Conservation (phyloP, 1,140 invertebrate genomes). For the Aradophagus sp. region DNA sequence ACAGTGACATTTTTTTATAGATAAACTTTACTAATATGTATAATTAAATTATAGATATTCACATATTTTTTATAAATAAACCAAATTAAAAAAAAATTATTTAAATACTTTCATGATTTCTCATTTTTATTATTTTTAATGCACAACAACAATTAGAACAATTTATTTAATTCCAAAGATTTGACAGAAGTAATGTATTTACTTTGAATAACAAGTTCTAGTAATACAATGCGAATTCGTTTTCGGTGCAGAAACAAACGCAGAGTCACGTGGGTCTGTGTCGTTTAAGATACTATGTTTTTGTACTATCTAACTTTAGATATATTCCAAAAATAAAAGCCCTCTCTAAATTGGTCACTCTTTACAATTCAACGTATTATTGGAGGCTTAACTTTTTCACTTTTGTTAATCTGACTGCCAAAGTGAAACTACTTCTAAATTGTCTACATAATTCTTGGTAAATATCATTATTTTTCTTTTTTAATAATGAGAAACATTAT, state of each 20-base stretch:
- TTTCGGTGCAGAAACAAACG: slow-evolving; percentile 16
- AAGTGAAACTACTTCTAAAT: slow-evolving; percentile 1
- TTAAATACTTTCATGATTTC: too few species aligned
- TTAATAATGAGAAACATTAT: background rate
- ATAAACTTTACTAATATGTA: too few species aligned
- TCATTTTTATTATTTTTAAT: too few species aligned
- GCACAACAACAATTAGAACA: too few species aligned
- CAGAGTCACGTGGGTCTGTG: slow-evolving; percentile 31
- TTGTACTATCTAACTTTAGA: slow-evolving; percentile 64
- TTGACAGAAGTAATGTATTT: too few species aligned
- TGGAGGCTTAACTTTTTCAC: slow-evolving; percentile 44
- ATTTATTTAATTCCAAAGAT: too few species aligned
- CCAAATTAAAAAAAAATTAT: too few species aligned
- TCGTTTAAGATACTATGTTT: slow-evolving; percentile 42
- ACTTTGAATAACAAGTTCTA: too few species aligned
- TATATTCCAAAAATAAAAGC: slow-evolving; percentile 64
- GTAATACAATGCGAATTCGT: too few species aligned
- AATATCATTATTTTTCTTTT: slow-evolving; percentile 17
- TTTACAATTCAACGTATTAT: slow-evolving; percentile 44
- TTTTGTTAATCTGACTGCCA: slow-evolving; percentile 33
- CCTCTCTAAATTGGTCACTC: slow-evolving; percentile 34
- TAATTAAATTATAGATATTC: too few species aligned
- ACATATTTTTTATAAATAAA: too few species aligned
- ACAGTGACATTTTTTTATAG: too few species aligned
- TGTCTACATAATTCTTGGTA: slow-evolving; percentile 20